A percentile compares a stretch with the other conserved stretches of the same genome.
Conservation (phyloP, 92 coral and sea anemone genomes). For the Parazoanthus darwini region DNA sequence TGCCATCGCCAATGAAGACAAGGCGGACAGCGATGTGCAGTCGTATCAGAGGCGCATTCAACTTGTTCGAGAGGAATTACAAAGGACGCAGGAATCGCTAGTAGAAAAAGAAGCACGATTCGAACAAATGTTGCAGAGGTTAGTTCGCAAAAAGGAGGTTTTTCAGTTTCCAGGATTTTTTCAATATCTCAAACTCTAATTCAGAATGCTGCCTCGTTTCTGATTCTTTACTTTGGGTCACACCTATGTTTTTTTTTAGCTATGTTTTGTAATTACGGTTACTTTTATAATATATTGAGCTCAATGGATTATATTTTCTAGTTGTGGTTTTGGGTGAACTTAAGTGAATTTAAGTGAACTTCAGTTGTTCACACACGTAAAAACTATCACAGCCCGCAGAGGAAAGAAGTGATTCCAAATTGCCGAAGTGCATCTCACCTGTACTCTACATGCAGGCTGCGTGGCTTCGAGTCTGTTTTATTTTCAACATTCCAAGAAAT, state of each 20-base stretch:
- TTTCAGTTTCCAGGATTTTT: neutral
- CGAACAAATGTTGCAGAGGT: constrained; percentile 45
- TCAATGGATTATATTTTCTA: too few species aligned
- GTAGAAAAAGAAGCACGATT: constrained; percentile 54
- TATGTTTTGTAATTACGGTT: neutral
- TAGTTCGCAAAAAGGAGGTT: neutral
- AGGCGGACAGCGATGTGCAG: constrained; percentile 77
- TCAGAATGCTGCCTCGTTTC: neutral
- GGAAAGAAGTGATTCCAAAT: too few species aligned
- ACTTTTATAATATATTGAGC: neutral
- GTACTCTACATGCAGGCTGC: too few species aligned
- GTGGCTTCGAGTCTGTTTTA: neutral
- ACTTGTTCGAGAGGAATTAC: constrained; percentile 59
- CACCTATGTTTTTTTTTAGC: neutral
- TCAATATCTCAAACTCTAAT: neutral
- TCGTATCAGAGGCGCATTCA: constrained; percentile 75
- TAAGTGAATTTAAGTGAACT: neutral
- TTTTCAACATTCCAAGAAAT: neutral
- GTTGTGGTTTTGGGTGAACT: neutral
- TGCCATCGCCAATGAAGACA: constrained; percentile 61
- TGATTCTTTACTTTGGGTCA: neutral
- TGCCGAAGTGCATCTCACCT: neutral
- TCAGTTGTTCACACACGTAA: neutral
- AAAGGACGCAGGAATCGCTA: constrained; percentile 45
- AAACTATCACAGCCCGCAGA: neutral